Evolutionary conservation across 2,113 vertebrate genomes (phyloP).

Genomic region (Collichthys lucidus): DNA sequence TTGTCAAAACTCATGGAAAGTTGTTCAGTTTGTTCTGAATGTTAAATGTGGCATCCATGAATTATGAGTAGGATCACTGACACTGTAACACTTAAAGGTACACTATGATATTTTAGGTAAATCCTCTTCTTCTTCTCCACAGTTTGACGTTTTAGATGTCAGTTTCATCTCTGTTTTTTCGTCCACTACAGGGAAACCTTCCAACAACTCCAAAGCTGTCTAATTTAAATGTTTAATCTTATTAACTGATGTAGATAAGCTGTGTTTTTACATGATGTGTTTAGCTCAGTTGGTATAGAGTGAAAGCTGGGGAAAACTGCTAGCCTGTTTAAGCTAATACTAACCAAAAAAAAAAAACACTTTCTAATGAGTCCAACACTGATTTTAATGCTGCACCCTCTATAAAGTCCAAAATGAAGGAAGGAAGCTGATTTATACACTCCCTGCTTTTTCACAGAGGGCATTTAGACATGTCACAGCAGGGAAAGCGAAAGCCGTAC

Average conservation of each 20-base stretch:
- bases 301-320: background rate
- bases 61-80: constrained; percentile 36
- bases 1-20: constrained; percentile 41
- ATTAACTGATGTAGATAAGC: background rate
- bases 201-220: background rate
- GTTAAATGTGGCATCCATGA: constrained; percentile 50
- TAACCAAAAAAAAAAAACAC: too few relatives aligned
- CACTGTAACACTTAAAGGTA: constrained; percentile 27
- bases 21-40: constrained; percentile 58
- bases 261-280: background rate
- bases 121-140: constrained; percentile 18
- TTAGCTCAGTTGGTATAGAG: background rate
- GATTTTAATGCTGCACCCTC: too few relatives aligned
- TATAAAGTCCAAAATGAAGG: background rate
- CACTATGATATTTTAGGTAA: background rate
- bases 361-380: too few relatives aligned
- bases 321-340: background rate
- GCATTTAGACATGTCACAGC: background rate
- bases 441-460: background rate
- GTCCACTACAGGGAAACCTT: background rate
- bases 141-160: constrained; percentile 5
- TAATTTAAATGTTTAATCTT: background rate
- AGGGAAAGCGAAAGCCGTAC: background rate
- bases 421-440: background rate
- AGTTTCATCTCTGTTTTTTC: constrained; percentile 5